Evolutionary conservation across 2,113 vertebrate species (phyloP), one percentile per base, ranked within the genome.

Genomic region (Nyctibius bracteatus): DNA sequence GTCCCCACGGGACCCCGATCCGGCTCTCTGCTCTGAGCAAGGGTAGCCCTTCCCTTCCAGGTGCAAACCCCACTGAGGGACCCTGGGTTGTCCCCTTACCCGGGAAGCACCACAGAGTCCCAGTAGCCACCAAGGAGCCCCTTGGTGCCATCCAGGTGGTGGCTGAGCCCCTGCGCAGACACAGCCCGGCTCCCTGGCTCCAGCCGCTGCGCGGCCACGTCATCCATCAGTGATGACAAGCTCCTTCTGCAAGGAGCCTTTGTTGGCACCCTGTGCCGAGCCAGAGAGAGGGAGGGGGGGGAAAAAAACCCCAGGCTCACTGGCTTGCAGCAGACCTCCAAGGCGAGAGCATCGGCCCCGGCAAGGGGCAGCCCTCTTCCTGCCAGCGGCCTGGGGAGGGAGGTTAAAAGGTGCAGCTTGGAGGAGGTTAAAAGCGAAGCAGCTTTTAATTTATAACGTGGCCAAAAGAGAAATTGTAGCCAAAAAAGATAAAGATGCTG

Each of bases 401-500:
- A 90, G 92, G 90, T 96, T 83, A 90, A 92, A 93, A 95, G 90
- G 94, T 95, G 90, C 91, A 92, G 71, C 74, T 96, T 93, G 93
- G 93, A 92, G 72, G 88, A 91, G 88, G 71, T 90, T 97, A 44
- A 95, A 96, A 97, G 94, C 88, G 62, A 96, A 96, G 92, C 91
- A 51, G 81, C 46, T 85, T 81, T 52, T 95, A 94, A 97, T 97
- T 97, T 97, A 96, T 91, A 82, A 92, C n/a, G 90, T 96, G 93
- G 94, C 93, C 95, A 28, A 95, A 59, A 74, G 94, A 95, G 90
- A 75, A 62, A 57, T 88, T 63, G 77, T 86, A 96, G 94, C 91
- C 92, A 90, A 88, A 92, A 93, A 91, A 96, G 96, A 96, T 95
- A 97, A 97, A 96, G 96, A 82, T 94, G 92, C 65, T 90, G 94